Base-by-base conservation (phyloP, 2,797 vertebrate genomes). In the Ceyx erithaca region DNA sequence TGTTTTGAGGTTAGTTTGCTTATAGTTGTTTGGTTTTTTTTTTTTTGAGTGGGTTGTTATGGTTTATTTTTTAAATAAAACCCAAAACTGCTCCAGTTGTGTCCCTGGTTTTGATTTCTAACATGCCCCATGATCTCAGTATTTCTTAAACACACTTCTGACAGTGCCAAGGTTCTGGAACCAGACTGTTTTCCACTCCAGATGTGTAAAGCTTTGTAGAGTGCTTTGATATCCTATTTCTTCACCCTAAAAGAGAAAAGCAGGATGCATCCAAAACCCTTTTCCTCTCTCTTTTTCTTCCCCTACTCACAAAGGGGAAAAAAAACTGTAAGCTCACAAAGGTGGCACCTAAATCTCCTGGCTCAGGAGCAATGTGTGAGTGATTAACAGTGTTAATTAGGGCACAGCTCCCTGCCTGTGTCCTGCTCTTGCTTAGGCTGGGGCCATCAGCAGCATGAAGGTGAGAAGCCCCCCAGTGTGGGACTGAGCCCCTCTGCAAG, bases 41-140 rank as follows among this genome's bases (percentile, higher is more conserved):
- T 69, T 52, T 69, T 23, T 9, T 1, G 14, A 40, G 17, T 33
- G 4, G 43, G 4, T 37, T 83, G 10, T 69, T 80, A 51, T 58
- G 22, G 30, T n/a, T 35, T 51, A 9, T 23, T 2, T 18, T 10
- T 23, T 37, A 73, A 7, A 64, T 64, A 12, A 35, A 62, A 71
- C 80, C 41, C n/a, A 61, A 68, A 90, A n/a, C 63, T 64, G 26
- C 82, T 85, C 37, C 72, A 83, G 40, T 52, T 80, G 0, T n/a
- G 66, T 92, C 46, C 46, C 69, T 85, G 3, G 41, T 84, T 87
- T 49, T 86, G n/a, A 52, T 88, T 85, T 89, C 86, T 76, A 64
- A 23, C 41, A 7, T 18, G 10, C 61, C 52, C n/a, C 28, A 62
- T 77, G 62, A 82, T 77, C 89, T 89, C 68, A 66, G 43, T 64